phyloP scores from a whole-genome alignment of 2,888 invertebrate genomes.

The Orthosia gracilis region DNA sequence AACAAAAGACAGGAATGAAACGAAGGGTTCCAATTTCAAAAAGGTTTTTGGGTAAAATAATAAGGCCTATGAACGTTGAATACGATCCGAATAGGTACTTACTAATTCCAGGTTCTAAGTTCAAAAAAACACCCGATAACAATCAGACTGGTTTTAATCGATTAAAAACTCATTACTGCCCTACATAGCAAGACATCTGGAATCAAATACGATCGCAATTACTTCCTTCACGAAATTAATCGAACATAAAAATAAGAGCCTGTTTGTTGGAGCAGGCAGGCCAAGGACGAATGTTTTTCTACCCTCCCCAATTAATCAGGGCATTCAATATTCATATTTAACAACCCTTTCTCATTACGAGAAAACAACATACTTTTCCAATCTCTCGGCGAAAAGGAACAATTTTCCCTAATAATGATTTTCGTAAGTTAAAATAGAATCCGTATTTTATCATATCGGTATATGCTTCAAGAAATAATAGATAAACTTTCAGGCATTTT shows the following conservation, averaged over 20 bases:
- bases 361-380: neutral
- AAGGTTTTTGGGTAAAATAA: neutral
- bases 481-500: neutral
- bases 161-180: neutral
- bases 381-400: neutral
- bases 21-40: slow-evolving; percentile 1
- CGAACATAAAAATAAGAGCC: slow-evolving; percentile 13
- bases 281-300: slow-evolving; percentile 41
- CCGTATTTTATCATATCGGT: neutral
- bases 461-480: slow-evolving; percentile 2
- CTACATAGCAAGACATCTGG: slow-evolving; percentile 3
- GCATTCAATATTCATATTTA: slow-evolving; percentile 40
- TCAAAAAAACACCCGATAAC: neutral
- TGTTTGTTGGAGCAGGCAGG: slow-evolving; percentile 29
- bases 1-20: slow-evolving; percentile 26
- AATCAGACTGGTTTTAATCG: neutral
- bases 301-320: slow-evolving; percentile 39
- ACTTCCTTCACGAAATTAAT: slow-evolving; percentile 33
- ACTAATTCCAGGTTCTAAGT: no score
- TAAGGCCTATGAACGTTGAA: neutral
- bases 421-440: neutral
- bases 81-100: neutral
- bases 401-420: slow-evolving; percentile 10
- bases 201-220: slow-evolving; percentile 14
- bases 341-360: slow-evolving; percentile 43